phyloP scores from a whole-genome alignment of 2,888 invertebrate genomes.

The Andrena minutula region DNA sequence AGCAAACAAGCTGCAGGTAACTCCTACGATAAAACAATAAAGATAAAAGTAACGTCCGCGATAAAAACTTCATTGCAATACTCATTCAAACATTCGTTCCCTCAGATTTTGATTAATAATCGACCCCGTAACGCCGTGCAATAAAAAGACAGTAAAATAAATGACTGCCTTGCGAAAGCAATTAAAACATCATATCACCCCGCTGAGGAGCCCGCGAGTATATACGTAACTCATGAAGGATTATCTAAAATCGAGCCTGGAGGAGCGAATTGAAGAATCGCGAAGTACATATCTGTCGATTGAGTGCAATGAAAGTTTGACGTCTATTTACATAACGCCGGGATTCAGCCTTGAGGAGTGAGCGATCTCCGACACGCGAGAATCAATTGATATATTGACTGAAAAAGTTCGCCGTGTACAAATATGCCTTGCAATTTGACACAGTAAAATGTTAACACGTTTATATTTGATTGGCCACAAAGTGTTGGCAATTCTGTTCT shows the following conservation, averaged over 20 bases:
- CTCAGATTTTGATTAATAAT: constrained; percentile 39
- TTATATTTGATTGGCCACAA: too few relatives aligned
- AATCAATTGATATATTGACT: constrained; percentile 31
- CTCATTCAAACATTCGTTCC: constrained; percentile 14
- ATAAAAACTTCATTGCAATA: constrained; percentile 24
- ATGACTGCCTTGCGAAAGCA: constrained; percentile 37
- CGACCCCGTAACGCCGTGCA: background rate
- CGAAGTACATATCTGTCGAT: constrained; percentile 26
- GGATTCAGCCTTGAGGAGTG: constrained; percentile 65
- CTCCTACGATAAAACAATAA: background rate
- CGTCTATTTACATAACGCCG: constrained; percentile 54
- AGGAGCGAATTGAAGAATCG: constrained; percentile 32
- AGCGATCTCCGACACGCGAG: constrained; percentile 58
- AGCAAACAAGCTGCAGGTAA: background rate
- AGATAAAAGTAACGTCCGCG: background rate
- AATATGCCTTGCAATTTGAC: constrained; percentile 1
- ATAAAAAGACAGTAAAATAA: constrained; percentile 29
- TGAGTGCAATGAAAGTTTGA: constrained; percentile 47
- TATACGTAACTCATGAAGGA: constrained; percentile 37
- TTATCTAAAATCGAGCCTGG: constrained; percentile 31
- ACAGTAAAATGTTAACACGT: background rate
- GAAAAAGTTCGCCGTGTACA: constrained; percentile 31
- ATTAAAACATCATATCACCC: constrained; percentile 44
- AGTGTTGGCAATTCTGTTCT: too few relatives aligned
- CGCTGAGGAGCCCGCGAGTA: background rate